phyloP scores from a whole-genome alignment of 1,140 invertebrate genomes.

The Aphidius gifuensis region DNA sequence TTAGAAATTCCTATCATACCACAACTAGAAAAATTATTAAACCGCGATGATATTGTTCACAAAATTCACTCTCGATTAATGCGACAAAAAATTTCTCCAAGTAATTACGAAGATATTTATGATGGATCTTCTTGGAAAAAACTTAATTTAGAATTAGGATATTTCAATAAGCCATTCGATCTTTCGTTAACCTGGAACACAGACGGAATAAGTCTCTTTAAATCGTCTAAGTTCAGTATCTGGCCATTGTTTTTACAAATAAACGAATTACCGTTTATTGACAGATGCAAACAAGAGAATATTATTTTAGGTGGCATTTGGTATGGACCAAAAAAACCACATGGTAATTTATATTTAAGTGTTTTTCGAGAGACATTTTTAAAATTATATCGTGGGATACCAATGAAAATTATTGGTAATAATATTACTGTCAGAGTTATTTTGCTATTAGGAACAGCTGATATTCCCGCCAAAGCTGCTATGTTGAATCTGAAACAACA shows the following conservation, averaged over 20 bases:
- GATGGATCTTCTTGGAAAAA: too few relatives aligned
- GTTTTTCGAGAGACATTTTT: background rate
- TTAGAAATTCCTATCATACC: too few relatives aligned
- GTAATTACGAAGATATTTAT: too few relatives aligned
- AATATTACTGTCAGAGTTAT: conserved; percentile 10
- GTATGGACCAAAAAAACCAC: conserved; percentile 17
- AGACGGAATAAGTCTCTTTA: conserved; percentile 14
- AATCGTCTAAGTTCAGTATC: conserved; percentile 12
- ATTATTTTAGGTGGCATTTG: conserved; percentile 10
- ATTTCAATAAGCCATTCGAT: conserved; percentile 2
- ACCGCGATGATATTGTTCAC: too few relatives aligned
- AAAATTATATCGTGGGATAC: background rate
- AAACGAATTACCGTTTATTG: conserved; percentile 18
- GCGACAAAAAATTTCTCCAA: too few relatives aligned
- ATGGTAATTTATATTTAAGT: conserved; percentile 2
- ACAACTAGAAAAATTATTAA: too few relatives aligned
- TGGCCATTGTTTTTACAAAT: conserved; percentile 12
- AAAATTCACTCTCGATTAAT: too few relatives aligned
- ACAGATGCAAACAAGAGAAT: conserved; percentile 15
- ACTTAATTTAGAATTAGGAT: background rate
- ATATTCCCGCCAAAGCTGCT: conserved; percentile 13
- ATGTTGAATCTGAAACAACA: conserved; percentile 20
- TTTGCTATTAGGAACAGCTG: conserved; percentile 15
- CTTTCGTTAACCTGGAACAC: conserved; percentile 18
- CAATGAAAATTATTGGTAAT: background rate